Evolutionary conservation across 2,113 vertebrate genomes (phyloP), one percentile per base, ranked within the genome.

Genomic region (Nerophis lumbriciformis): DNA sequence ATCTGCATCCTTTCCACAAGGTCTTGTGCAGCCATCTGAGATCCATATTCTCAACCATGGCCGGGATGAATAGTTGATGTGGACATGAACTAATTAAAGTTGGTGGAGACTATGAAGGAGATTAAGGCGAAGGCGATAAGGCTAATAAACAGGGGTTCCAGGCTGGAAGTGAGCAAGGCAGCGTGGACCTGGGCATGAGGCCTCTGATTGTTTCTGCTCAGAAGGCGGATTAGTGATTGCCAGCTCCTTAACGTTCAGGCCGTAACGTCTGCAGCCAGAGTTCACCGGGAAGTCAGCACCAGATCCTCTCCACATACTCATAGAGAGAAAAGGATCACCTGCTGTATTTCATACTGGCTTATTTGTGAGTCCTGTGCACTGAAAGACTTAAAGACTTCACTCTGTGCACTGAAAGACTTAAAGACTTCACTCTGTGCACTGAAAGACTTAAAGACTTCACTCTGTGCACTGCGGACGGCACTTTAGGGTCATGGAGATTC

Each of bases 61-160:
- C 52, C 45, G 28, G 75, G 66, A 83, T 87, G 85, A 85, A 78
- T 66, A 56, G 57, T 75, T 82, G 58, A 62, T 63, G 39, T 68
- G 68, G 80, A 78, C 67, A 79, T 66, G 45, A 73, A 71, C 73
- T 76, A 80, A 88, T 85, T 84, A 79, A 81, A 86, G 78, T 56
- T 76, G 65, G 37, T 76, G 55, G 73, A 75, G 71, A 81, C 75
- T 61, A 79, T 71, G 72, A 80, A 66, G 61, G 66, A 74, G 76
- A 77, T 83, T 82, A 80, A 69, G 48, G 44, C 2, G 6, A 77
- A 69, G 69, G 71, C 48, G 61, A 76, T 80, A 79, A 80, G 65
- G 60, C 61, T 53, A 52, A 73, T 75, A 79, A 78, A 76, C 68
- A 77, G 53, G 48, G 58, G 59, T 66, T 54, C 42, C 19, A 63